Base-by-base conservation (phyloP, 2,888 invertebrate species). In the Apamea epomidion region DNA sequence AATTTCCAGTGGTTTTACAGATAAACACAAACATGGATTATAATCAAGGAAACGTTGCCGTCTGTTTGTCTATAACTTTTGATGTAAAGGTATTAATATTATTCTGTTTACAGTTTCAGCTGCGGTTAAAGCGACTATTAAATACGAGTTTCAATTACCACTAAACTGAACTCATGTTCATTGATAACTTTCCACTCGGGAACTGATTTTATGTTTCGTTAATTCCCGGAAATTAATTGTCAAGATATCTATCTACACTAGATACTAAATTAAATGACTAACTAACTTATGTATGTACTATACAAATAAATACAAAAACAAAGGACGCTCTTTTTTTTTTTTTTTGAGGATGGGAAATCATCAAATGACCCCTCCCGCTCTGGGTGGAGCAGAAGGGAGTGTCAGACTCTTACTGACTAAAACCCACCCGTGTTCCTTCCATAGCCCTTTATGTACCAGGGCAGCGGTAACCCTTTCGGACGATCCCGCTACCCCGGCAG, bases 11-110 rank as follows among this genome's bases (percentile, higher is more conserved):
- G 86, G 88, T 83, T 84, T 87, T 89, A 81, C 80, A 86, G 81
- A 89, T 88, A 89, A 89, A 89, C 88, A 91, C 81, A 88, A 88
- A 88, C 87, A 88, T 78, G 84, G 84, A 82, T 81, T 88, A 87
- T 89, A 88, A 90, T 90, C 81, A 84, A 84, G 84, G 81, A 80
- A 80, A 73, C 48, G 45, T 69, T 70, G 67, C 74, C 74, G 74
- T 81, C 78, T 88, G 90, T 90, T 91, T 90, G 84, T 83, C 51
- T 85, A 42, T 78, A 72, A 84, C 74, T 87, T 86, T 74, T 81
- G 74, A 84, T 83, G 80, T 75, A 71, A 65, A 75, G 78, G 69
- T 74, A 78, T 80, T 73, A 75, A 76, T 77, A 76, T 77, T 76
- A 74, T 67, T 76, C n/a, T 75, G 69, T 68, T 77, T 80, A 74